phyloP scores from a whole-genome alignment of 2,113 vertebrate genomes.

The Tenrec ecaudatus region DNA sequence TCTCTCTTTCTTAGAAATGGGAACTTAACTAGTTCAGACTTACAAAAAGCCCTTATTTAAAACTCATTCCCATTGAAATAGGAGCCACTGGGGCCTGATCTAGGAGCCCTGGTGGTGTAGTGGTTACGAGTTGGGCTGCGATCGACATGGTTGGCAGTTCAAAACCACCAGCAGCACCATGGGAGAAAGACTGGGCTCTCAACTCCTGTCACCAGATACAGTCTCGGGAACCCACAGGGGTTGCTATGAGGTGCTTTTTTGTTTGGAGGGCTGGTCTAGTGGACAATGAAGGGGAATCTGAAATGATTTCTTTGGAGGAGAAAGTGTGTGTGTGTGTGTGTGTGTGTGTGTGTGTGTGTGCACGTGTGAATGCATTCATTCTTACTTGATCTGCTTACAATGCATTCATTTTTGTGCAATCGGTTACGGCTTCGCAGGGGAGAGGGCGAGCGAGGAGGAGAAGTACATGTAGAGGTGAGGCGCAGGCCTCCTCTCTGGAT shows the following conservation, averaged over 20 bases:
- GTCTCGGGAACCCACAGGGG: too few relatives aligned
- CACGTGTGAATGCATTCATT: too few relatives aligned
- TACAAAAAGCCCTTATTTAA: slow-evolving; percentile 7
- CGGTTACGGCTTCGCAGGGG: not conserved
- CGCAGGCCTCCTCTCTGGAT: not conserved
- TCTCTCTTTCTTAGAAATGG: slow-evolving; percentile 28
- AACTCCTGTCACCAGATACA: too few relatives aligned
- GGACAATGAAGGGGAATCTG: not conserved
- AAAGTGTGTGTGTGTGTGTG: too few relatives aligned
- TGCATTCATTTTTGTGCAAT: not conserved
- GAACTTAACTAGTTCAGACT: not conserved
- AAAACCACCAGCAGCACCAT: too few relatives aligned
- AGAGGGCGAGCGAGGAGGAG: not conserved
- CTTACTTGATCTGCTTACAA: not conserved
- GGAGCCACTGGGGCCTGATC: not conserved
- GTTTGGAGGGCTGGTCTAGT: not conserved
- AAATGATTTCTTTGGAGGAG: not conserved
- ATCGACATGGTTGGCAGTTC: too few relatives aligned
- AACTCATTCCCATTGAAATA: slow-evolving; percentile 16
- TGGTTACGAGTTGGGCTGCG: too few relatives aligned
- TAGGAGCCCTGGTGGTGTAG: too few relatives aligned
- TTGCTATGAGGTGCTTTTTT: too few relatives aligned
- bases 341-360: too few relatives aligned
- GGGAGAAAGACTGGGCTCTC: too few relatives aligned
- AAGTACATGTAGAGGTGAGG: not conserved